phyloP scores from a whole-genome alignment of 2,113 vertebrate genomes.

The Cyphomyrus discorhynchus region DNA sequence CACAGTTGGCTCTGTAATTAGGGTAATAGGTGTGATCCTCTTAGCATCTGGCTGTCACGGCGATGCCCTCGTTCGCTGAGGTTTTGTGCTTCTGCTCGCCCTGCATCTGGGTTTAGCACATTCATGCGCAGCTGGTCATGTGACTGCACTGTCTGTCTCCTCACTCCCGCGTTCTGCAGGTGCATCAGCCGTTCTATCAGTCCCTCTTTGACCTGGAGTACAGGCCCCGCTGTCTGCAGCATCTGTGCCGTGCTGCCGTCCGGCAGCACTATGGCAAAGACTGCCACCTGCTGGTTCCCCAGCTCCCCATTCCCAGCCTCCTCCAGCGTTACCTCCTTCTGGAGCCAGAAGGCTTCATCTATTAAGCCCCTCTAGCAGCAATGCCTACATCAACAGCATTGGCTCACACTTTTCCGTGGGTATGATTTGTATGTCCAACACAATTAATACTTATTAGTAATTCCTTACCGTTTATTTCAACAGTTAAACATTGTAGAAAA shows the following conservation, averaged over 20 bases:
- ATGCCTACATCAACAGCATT: background rate
- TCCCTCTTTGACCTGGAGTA: slow-evolving; percentile 50
- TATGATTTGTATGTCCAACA: background rate
- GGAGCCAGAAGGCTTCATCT: slow-evolving; percentile 52
- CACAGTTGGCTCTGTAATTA: slow-evolving; percentile 4
- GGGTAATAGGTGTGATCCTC: background rate
- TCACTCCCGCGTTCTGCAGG: slow-evolving; percentile 21
- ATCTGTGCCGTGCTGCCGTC: slow-evolving; percentile 53
- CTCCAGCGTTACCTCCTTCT: slow-evolving; percentile 59
- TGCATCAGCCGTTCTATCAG: slow-evolving; percentile 54
- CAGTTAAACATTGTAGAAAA: background rate
- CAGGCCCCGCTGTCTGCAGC: slow-evolving; percentile 49
- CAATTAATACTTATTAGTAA: background rate
- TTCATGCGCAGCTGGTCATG: slow-evolving; percentile 24
- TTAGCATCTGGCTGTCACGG: slow-evolving; percentile 7
- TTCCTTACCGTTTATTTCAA: background rate
- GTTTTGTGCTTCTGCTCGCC: background rate
- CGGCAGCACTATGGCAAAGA: slow-evolving; percentile 32
- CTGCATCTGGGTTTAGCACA: slow-evolving; percentile 43
- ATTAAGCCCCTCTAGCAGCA: slow-evolving; percentile 7
- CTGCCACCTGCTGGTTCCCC: slow-evolving; percentile 51
- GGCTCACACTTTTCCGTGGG: background rate
- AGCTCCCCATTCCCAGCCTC: slow-evolving; percentile 51
- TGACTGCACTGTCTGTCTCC: background rate
- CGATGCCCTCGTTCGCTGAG: background rate